These are phyloP conservation scores for Sturmia bella DNA, from an alignment of 2,888 invertebrate genomes.

Conservation along the genomic window DNA sequence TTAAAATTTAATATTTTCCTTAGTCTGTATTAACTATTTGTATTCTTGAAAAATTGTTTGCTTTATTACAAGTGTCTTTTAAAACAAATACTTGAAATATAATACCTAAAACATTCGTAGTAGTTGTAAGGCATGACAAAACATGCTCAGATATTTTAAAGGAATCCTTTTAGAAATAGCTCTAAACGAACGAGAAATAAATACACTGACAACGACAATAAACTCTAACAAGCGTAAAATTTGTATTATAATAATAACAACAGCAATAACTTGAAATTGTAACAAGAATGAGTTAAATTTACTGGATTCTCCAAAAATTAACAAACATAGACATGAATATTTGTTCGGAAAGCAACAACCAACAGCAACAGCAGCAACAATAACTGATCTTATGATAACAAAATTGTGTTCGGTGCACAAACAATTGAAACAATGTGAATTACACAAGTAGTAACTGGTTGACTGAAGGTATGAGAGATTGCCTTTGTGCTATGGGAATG, in stretches of 20 bases:
- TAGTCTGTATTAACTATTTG: too few species aligned
- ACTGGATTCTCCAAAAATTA: constrained; percentile 5
- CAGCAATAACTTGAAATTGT: constrained; percentile 9
- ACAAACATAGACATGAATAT: constrained; percentile 59
- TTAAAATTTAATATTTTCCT: too few species aligned
- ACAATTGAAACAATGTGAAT: constrained; percentile 1
- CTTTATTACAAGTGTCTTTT: too few species aligned
- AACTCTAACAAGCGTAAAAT: constrained; percentile 66
- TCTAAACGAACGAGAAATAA: constrained; percentile 3
- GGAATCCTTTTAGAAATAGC: constrained; percentile 1
- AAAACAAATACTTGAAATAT: too few species aligned
- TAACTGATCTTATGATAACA: constrained; percentile 58
- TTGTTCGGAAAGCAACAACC: constrained; percentile 43
- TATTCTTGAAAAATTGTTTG: too few species aligned
- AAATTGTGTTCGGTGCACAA: constrained; percentile 52
- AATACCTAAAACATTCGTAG: too few species aligned
- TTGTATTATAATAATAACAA: constrained; percentile 37
- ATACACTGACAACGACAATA: constrained; percentile 57
- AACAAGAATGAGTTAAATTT: constrained; percentile 46
- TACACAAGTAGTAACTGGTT: constrained; percentile 6
- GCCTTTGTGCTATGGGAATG: constrained; percentile 52
- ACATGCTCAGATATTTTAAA: constrained; percentile 6
- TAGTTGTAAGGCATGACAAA: not conserved
- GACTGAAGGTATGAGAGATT: constrained; percentile 15
- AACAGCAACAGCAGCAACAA: constrained; percentile 25